phyloP scores from a whole-genome alignment of 1,140 invertebrate species.

The Papilio xuthus region DNA sequence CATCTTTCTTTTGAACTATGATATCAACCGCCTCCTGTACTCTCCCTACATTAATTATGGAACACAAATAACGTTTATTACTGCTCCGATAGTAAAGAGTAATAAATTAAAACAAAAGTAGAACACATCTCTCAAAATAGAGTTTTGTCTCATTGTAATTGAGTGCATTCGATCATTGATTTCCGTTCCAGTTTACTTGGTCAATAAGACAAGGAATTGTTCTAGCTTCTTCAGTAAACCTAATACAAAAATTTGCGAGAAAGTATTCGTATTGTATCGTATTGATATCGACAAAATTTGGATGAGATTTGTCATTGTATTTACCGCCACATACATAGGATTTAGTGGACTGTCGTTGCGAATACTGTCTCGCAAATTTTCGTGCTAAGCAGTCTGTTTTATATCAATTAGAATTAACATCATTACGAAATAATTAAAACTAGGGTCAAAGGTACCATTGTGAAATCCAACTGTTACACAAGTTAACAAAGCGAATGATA shows the following conservation, averaged over 20 bases:
- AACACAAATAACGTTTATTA: conserved; percentile 42
- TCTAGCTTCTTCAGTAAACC: background rate
- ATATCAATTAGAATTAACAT: background rate
- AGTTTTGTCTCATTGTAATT: conserved; percentile 33
- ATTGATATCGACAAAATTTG: too few relatives aligned
- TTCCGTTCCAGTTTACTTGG: conserved; percentile 31
- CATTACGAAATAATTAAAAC: background rate
- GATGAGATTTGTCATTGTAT: too few relatives aligned
- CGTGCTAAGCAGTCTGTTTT: background rate
- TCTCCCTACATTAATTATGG: conserved; percentile 41
- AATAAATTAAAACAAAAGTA: conserved; percentile 33
- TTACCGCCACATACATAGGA: too few relatives aligned
- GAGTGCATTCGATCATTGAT: conserved; percentile 31
- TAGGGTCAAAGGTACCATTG: conserved; percentile 14
- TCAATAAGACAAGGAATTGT: background rate
- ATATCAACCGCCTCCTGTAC: conserved; percentile 51
- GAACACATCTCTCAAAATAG: conserved; percentile 37
- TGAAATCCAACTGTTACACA: background rate
- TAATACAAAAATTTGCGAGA: too few relatives aligned
- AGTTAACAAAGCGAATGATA: background rate
- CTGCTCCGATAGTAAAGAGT: conserved; percentile 35
- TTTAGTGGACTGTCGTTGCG: too few relatives aligned
- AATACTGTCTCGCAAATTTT: too few relatives aligned
- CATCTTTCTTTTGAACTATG: conserved; percentile 59
- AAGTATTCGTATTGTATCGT: too few relatives aligned